These are phyloP conservation scores for Rhinichthys osculus DNA, from an alignment of 2,797 vertebrate species.

Conservation along the genomic window DNA sequence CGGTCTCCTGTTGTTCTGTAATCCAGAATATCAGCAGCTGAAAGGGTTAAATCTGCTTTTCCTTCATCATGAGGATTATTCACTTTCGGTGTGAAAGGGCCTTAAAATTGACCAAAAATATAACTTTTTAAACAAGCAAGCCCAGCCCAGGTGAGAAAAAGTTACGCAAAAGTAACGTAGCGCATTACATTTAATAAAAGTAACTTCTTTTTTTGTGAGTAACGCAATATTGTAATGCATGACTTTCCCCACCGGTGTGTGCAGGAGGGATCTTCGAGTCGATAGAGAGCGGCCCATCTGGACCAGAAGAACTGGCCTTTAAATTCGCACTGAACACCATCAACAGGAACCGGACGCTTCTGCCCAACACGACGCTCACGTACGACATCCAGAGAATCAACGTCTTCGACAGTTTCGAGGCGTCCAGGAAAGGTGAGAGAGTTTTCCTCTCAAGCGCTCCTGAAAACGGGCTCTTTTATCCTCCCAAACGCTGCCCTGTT, in stretches of 20 bases:
- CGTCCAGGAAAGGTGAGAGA: slow-evolving; percentile 95
- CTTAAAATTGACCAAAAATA: too few relatives aligned
- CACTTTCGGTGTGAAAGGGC: too few relatives aligned
- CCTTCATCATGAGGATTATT: too few relatives aligned
- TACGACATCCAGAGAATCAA: slow-evolving; percentile 99
- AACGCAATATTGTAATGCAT: too few relatives aligned
- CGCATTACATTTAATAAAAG: too few relatives aligned
- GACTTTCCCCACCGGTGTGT: neutral
- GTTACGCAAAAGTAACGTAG: too few relatives aligned
- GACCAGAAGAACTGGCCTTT: slow-evolving; percentile 98
- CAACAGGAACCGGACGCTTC: slow-evolving; percentile 98
- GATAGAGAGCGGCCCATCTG: slow-evolving; percentile 95
- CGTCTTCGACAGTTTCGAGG: slow-evolving; percentile 98
- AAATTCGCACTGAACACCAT: slow-evolving; percentile 99
- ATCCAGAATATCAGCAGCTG: too few relatives aligned
- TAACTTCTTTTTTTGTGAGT: too few relatives aligned
- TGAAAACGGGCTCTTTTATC: neutral
- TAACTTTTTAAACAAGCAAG: too few relatives aligned
- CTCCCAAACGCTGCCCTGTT: neutral
- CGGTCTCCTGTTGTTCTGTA: too few relatives aligned
- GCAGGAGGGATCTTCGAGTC: slow-evolving; percentile 98
- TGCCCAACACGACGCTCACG: slow-evolving; percentile 97
- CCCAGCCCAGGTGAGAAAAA: too few relatives aligned
- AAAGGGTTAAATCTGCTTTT: too few relatives aligned
- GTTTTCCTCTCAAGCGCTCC: neutral